Percentiles rank a stretch among this genome's conserved stretches.
These are phyloP conservation scores for Amphiprion percula DNA, from an alignment of 2,113 vertebrate genomes.

Conservation along the genomic window DNA sequence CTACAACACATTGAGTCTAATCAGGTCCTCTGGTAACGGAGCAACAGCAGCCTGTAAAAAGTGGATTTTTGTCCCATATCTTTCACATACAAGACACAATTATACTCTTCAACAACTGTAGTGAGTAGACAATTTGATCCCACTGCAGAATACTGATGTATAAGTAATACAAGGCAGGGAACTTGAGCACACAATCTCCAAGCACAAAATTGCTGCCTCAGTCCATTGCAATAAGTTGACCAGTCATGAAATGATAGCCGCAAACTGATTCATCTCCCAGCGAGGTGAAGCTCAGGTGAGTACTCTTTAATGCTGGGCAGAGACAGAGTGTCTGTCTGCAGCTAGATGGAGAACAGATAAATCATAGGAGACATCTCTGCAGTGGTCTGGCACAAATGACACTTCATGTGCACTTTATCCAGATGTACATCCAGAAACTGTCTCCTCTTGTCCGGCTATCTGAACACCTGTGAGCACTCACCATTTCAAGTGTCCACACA, in stretches of 20 bases:
- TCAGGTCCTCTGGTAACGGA: not conserved
- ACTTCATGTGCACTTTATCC: slow-evolving; percentile 29
- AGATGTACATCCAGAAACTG: slow-evolving; percentile 11
- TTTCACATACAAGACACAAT: not conserved
- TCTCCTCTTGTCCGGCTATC: slow-evolving; percentile 1
- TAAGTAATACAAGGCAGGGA: not conserved
- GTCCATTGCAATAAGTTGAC: slow-evolving; percentile 26
- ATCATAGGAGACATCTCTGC: slow-evolving; percentile 44
- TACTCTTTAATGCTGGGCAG: slow-evolving; percentile 10
- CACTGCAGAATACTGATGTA: not conserved
- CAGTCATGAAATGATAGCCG: not conserved
- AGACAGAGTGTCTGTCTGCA: slow-evolving; percentile 53
- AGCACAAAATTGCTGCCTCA: slow-evolving; percentile 3
- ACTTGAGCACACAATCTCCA: not conserved
- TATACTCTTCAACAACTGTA: not conserved
- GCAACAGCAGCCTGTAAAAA: not conserved
- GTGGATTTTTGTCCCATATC: not conserved
- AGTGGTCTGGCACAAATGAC: slow-evolving; percentile 32
- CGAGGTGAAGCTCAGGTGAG: slow-evolving; percentile 51
- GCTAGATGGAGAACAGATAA: slow-evolving; percentile 39
- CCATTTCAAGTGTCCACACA: not conserved
- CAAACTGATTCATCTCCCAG: slow-evolving; percentile 14
- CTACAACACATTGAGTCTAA: not conserved
- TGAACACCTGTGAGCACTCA: not conserved
- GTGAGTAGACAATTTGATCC: not conserved